Evolutionary conservation across 1,140 invertebrate genomes (phyloP), one percentile per base, ranked within the genome.

Genomic region (Zaprionus inermis): DNA sequence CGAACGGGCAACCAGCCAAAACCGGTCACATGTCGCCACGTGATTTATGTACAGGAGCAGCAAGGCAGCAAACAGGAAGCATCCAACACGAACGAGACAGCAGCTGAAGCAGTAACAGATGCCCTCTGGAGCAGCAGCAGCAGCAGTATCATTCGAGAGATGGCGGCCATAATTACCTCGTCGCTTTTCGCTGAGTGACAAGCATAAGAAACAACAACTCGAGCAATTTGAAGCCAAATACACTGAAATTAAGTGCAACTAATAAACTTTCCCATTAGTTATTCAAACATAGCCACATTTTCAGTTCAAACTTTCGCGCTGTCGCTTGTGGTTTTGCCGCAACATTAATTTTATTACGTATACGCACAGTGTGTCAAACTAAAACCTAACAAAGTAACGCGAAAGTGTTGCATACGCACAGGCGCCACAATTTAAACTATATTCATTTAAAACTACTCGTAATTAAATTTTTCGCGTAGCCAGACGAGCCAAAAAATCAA

Each of bases 11-110:
- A 66, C 61, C 76, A 76, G 68, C 76, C 76, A 79, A 76, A 79
- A 76, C 76, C 76, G 72, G 76, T 74, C 76, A 79, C 68, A 79
- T 71, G 76, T 79, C 73, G 68, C 76, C 76, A 76, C 55, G 73
- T 79, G 76, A 79, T 79, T 79, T 76, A 79, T 79, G 68, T 68
- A 63, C 60, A 70, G 60, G 57, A 44, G 59, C 24, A 41, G 58
- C 24, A 28, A n/a, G n/a, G n/a, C n/a, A n/a, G n/a, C n/a, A n/a
- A n/a, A n/a, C 6, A 3, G 28, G 28, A 28, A 28, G 30, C 4
- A 55, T 28, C 49, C 30, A 46, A 55, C n/a, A 5, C 20, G 12
- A 20, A 36, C 59, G 16, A 32, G 44, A 12, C 28, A 20, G 30
- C 32, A 44, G 24, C 32, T n/a, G 30, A 22, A 34, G 24, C 32